phyloP scores from a whole-genome alignment of 64 coral and sea anemone species.

The Stichodactyla mertensii region DNA sequence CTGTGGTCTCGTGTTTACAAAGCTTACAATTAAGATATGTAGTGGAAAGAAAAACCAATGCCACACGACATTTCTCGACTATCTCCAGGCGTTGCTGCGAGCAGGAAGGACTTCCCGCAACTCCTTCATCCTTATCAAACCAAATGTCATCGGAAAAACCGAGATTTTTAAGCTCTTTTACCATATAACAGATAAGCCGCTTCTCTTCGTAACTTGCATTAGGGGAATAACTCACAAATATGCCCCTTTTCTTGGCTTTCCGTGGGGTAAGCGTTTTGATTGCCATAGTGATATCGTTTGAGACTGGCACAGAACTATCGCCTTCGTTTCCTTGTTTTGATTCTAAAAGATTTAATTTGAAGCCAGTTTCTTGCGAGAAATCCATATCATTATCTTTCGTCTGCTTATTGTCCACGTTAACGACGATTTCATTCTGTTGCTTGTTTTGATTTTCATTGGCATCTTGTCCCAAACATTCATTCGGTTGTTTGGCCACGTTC shows the following conservation, averaged over 20 bases:
- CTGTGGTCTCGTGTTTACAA: slow-evolving; percentile 52
- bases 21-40: slow-evolving; percentile 51
- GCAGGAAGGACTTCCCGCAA: slow-evolving; percentile 38
- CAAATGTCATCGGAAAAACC: slow-evolving; percentile 95
- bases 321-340: not conserved
- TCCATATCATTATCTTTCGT: slow-evolving; percentile 8
- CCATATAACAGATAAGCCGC: slow-evolving; percentile 70
- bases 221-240: slow-evolving; percentile 85
- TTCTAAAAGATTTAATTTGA: not conserved
- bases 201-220: slow-evolving; percentile 70
- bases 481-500: not conserved
- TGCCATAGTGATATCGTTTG: not conserved
- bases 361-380: not conserved
- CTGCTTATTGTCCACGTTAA: slow-evolving; percentile 25
- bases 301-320: not conserved
- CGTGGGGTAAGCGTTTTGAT: slow-evolving; percentile 22
- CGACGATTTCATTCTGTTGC: not conserved
- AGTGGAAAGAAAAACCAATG: slow-evolving; percentile 70
- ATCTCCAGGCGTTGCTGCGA: slow-evolving; percentile 81
- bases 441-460: not conserved
- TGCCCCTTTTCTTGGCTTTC: slow-evolving; percentile 72
- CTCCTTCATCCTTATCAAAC: slow-evolving; percentile 90
- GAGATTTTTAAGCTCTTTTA: slow-evolving; percentile 83
- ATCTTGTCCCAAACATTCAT: not conserved
- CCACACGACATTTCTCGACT: slow-evolving; percentile 89